Base-by-base conservation (phyloP, 2,113 vertebrate genomes). In the Perccottus glenii region DNA sequence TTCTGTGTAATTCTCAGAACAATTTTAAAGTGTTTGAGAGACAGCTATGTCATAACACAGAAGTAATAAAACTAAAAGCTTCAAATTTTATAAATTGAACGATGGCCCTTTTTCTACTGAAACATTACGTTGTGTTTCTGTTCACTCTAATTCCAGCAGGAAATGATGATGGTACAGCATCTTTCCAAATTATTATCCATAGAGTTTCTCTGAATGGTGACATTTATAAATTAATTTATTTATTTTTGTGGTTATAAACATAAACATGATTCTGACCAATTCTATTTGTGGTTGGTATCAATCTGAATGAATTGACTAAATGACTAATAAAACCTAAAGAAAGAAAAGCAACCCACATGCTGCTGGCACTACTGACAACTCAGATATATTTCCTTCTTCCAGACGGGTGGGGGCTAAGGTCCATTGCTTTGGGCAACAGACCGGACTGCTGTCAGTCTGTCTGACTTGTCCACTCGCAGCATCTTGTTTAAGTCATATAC, bases 401-500 rank as follows among this genome's bases (percentile, higher is more conserved):
- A 0, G 12, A 10, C 14, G 14, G 27, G 19, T 64, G 53, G 64
- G 63, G 47, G 59, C 32, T 53, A 43, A 57, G 60, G 59, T 81
- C 70, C 35, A 55, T 49, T 38, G 73, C 47, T 69, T 48, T 59
- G 36, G 50, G 59, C 69, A 58, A 64, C 61, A 51, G 70, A 56
- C 70, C 67, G 80, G 72, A 66, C 50, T 3, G 42, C 59, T 80
- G 73, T 83, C 73, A 72, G 43, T 71, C 65, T 50, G 45, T 45
- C 56, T 43, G 67, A 50, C 35, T 60, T 3, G 70, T 80, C 75
- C 73, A 32, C 47, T 63, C 3, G 4, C 60, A 45, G 73, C 11
- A 49, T 82, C 78, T 65, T 77, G 76, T 82, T n/a, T 87, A 74
- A 85, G 67, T 85, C 73, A 71, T 64, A 71, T 4, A 35, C 47